Percentiles rank a stretch among this genome's conserved stretches.
Evolutionary conservation across 2,888 invertebrate genomes (phyloP).

Genomic region (Brachylomia viminalis): DNA sequence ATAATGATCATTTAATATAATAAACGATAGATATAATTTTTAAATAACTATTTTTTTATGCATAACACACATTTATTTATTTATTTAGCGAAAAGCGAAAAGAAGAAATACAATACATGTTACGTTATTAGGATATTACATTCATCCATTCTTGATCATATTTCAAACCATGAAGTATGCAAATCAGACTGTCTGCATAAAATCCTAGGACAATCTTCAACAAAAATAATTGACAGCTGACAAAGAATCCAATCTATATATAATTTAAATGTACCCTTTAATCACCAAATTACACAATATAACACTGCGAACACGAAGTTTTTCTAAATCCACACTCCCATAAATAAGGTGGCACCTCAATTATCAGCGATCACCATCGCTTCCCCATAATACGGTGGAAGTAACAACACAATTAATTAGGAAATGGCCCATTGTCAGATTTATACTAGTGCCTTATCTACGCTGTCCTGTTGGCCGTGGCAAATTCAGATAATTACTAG

Average conservation of each 20-base stretch:
- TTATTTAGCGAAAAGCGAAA: too few relatives aligned
- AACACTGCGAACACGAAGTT: slow-evolving; percentile 29
- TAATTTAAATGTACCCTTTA: background rate
- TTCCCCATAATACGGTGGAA: slow-evolving; percentile 70
- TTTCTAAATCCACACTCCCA: slow-evolving; percentile 33
- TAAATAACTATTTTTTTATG: too few relatives aligned
- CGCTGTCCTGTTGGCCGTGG: slow-evolving; percentile 69
- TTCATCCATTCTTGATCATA: too few relatives aligned
- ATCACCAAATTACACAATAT: slow-evolving; percentile 10
- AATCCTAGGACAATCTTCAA: background rate
- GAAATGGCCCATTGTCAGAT: slow-evolving; percentile 74
- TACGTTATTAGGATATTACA: too few relatives aligned
- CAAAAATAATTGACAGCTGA: background rate
- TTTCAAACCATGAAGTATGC: too few relatives aligned
- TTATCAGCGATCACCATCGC: slow-evolving; percentile 68
- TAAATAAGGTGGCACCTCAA: slow-evolving; percentile 51
- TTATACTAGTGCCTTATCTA: slow-evolving; percentile 73
- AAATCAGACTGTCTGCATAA: too few relatives aligned
- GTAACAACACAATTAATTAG: slow-evolving; percentile 80
- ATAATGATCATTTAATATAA: too few relatives aligned
- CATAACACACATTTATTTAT: too few relatives aligned
- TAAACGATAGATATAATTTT: too few relatives aligned
- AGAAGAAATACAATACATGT: too few relatives aligned
- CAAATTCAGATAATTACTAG: slow-evolving; percentile 73
- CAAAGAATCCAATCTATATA: background rate